These are phyloP conservation scores for Capreolus pygargus DNA, from an alignment of 2,113 vertebrate species.

Conservation along the genomic window DNA sequence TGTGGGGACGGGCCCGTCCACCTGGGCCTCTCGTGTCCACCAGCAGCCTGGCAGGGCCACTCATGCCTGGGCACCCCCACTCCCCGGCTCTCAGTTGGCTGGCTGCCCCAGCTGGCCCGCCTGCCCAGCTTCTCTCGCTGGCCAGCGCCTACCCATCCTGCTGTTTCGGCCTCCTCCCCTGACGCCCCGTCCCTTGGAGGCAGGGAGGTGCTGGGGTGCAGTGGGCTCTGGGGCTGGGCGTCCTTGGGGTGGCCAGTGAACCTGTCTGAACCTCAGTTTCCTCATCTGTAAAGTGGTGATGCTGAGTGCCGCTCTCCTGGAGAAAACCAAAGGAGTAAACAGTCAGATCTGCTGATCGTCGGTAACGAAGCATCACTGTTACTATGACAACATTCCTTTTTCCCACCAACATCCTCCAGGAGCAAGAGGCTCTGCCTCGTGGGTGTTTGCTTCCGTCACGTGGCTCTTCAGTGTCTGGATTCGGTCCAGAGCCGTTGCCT, in stretches of 20 bases:
- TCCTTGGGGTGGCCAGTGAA: background rate
- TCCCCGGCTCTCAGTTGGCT: background rate
- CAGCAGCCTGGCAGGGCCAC: background rate
- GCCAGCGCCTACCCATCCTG: fast-evolving
- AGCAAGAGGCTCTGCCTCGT: background rate
- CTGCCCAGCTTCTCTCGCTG: background rate
- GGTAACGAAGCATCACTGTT: fast-evolving
- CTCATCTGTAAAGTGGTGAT: background rate
- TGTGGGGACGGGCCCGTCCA: background rate
- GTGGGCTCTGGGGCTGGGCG: background rate
- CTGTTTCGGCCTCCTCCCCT: background rate
- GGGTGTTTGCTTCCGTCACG: fast-evolving
- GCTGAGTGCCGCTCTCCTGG: background rate
- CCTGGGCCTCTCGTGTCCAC: background rate
- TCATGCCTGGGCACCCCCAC: fast-evolving
- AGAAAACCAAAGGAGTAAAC: background rate
- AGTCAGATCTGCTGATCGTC: fast-evolving
- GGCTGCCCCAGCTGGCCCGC: fast-evolving
- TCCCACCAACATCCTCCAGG: background rate
- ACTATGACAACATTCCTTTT: background rate
- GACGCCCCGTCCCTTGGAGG: background rate
- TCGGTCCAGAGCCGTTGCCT: fast-evolving
- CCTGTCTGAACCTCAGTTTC: background rate
- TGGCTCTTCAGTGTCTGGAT: fast-evolving
- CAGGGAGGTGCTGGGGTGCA: background rate